Evolutionary conservation across 2,888 invertebrate species (phyloP), one percentile per base, ranked within the genome.

Genomic region (Cremastinae sp.): DNA sequence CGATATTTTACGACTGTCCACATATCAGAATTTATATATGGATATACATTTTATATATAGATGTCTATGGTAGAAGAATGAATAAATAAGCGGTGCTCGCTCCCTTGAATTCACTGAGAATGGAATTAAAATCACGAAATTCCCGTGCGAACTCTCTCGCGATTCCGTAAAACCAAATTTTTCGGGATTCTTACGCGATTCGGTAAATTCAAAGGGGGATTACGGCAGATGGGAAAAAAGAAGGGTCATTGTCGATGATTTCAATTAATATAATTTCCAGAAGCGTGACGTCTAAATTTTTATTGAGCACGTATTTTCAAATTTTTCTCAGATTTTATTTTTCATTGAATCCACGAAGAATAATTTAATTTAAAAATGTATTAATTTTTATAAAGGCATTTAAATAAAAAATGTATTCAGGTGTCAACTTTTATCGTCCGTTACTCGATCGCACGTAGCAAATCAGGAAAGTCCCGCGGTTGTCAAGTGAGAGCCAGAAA

Each of bases 81-180:
- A 18, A 41, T 4, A n/a, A 16, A 65, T 72, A 28, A 28, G 5
- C 28, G 28, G 76, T 71, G 73, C 37, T 28, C 12, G 49, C n/a
- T 37, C 28, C 20, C 28, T 28, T 41, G 47, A 14, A 43, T 37
- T 55, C 45, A 45, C 14, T 43, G 45, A 43, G 41, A 64, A 41
- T 18, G n/a, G 14, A 14, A 79, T 80, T 51, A 53, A 70, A 47
- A 69, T 59, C 41, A 73, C 28, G 28, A 83, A 86, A 85, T 85
- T 82, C 82, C 84, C 86, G 86, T 86, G 86, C 76, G 86, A 86
- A 84, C 82, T 74, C 82, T 74, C 49, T 8, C 49, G 39, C 43
- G 47, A 68, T 28, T 9, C 28, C 9, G 16, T 37, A 16, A 7
- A n/a, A 43, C 9, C 14, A 39, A 41, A 45, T 4, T 14, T 65